A percentile compares a stretch with the other conserved stretches of the same genome.
Conservation (phyloP, 2,113 vertebrate species). For the Genyomyrus donnyi region DNA sequence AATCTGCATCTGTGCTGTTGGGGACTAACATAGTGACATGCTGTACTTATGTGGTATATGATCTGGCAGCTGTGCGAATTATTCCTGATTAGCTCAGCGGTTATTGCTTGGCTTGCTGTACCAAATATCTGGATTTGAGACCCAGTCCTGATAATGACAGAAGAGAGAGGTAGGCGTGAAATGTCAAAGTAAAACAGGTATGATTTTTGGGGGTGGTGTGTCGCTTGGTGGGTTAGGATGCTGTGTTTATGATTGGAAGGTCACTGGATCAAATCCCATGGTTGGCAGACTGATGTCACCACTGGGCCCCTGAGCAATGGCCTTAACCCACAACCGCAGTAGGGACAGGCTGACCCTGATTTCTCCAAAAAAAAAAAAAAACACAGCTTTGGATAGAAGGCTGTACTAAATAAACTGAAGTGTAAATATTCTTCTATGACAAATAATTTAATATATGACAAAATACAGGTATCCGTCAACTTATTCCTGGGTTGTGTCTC, state of each 20-base stretch:
- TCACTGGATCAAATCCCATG: background rate
- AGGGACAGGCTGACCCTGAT: background rate
- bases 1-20: background rate
- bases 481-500: background rate
- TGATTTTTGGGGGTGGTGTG: background rate
- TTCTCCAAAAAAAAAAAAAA: background rate
- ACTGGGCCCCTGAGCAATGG: background rate
- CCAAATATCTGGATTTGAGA: background rate
- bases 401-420: background rate
- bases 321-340: background rate
- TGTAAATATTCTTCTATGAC: background rate
- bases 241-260: background rate
- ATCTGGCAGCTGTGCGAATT: background rate
- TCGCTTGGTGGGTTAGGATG: background rate
- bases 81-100: background rate
- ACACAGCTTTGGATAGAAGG: background rate
- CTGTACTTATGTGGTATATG: background rate
- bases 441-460: constrained; percentile 7
- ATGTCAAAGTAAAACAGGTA: background rate
- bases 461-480: constrained; percentile 10
- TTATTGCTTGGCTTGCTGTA: background rate
- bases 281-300: background rate
- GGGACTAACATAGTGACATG: background rate
- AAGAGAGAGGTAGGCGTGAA: background rate
- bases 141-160: background rate